Base-by-base conservation (phyloP, 2,113 vertebrate species). In the Gallinago undulata region DNA sequence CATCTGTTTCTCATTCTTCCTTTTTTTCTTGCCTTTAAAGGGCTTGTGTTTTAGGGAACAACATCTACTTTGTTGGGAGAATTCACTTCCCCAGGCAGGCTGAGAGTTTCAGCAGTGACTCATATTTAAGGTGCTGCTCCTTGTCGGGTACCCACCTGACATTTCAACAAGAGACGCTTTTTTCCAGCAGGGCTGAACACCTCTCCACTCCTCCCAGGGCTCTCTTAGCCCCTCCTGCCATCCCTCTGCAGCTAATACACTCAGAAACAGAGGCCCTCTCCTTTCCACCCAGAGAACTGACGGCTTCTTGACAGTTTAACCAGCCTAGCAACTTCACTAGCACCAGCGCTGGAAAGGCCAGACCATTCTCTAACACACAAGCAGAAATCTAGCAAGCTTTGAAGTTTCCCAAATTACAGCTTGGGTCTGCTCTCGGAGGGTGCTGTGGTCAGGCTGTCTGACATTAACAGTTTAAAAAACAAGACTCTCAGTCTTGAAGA, bases 1-100 rank as follows among this genome's bases (percentile, higher is more conserved):
- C 97, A 96, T 97, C 93, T 97, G 97, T 95, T 97, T 97, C 94
- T 95, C 82, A 96, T 96, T 96, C 83, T 95, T 94, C 56, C 41
- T 28, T 95, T 94, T 75, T 89, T 80, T 39, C 59, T 86, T 90
- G 67, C 50, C 70, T 93, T 93, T 95, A 95, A 94, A 94, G 84
- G 81, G 57, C 87, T 92, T 96, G 96, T 96, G 94, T 96, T 96
- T 93, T 87, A 96, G 87, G 82, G 87, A 97, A 96, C 95, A 97
- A 96, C 94, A 96, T 94, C 23, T 57, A 96, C 95, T 96, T 96
- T 96, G 95, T 96, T 97, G 87, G 80, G 83, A 88, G 69, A 96
- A 88, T 93, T 94, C 24, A 2, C 75, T 88, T 96, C 68, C 69
- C 74, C 84, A 72, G 66, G 84, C 76, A 94, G 73, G 51, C 83